These are phyloP conservation scores for Eriosoma lanigerum DNA, from an alignment of 1,140 invertebrate species.

Conservation along the genomic window DNA sequence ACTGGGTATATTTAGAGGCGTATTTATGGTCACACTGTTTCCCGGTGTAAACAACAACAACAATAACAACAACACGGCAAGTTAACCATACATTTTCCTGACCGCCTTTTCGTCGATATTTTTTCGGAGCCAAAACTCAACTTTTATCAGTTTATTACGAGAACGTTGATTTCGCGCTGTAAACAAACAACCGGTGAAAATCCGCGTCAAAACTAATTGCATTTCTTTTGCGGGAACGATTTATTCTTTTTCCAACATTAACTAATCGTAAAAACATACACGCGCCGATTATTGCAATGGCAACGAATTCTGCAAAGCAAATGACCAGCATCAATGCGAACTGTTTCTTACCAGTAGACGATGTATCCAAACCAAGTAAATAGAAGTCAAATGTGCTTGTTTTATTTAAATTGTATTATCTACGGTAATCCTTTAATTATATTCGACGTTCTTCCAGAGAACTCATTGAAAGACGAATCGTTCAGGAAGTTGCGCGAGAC, in stretches of 20 bases:
- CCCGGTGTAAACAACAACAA: conserved; percentile 48
- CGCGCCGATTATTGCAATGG: not conserved
- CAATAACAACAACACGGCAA: conserved; percentile 30
- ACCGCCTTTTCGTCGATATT: conserved; percentile 37
- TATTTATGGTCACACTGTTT: conserved; percentile 25
- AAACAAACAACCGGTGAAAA: not conserved
- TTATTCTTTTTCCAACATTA: not conserved
- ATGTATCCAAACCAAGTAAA: not conserved
- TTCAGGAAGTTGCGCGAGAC: conserved; percentile 58
- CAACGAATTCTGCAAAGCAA: not conserved
- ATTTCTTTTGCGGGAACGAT: not conserved
- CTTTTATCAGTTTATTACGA: conserved; percentile 20
- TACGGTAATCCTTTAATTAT: not conserved
- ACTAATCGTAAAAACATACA: too few relatives aligned
- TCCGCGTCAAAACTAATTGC: not conserved
- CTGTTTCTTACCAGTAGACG: too few relatives aligned
- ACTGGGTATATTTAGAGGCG: not conserved
- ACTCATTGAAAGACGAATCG: not conserved
- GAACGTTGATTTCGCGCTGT: conserved; percentile 7
- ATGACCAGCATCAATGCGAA: not conserved
- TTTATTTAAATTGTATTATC: not conserved
- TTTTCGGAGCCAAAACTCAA: conserved; percentile 49
- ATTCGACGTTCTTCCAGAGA: not conserved
- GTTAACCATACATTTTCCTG: conserved; percentile 46
- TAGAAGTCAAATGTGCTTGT: not conserved